These are phyloP conservation scores for Drosophila mercatorum DNA, from an alignment of 2,888 invertebrate genomes.

Conservation along the genomic window DNA sequence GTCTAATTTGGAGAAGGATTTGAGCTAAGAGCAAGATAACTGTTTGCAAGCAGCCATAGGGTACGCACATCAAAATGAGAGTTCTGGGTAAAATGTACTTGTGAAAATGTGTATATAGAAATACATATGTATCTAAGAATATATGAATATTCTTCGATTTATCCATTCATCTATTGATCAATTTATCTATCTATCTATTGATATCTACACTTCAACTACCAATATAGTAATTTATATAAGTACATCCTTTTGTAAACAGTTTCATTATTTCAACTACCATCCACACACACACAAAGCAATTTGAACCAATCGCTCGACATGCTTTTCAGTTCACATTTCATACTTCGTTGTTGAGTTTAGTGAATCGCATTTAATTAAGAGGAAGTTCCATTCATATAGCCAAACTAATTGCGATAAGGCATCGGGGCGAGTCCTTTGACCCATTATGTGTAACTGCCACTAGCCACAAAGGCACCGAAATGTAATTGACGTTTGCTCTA, in stretches of 20 bases:
- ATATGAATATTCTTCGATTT: too few species aligned
- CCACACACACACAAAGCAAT: background rate
- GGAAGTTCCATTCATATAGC: conserved; percentile 4
- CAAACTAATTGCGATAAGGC: conserved; percentile 30
- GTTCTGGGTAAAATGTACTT: background rate
- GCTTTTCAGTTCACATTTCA: background rate
- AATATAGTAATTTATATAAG: background rate
- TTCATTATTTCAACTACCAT: background rate
- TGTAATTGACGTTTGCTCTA: conserved; percentile 60
- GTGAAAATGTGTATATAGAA: background rate
- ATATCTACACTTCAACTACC: background rate
- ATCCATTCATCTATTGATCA: background rate
- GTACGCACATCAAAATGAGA: background rate
- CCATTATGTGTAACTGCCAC: conserved; percentile 24
- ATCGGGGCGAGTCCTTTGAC: conserved; percentile 27
- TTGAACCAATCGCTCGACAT: background rate
- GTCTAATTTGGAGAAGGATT: background rate
- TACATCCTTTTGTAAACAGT: background rate
- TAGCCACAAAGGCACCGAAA: conserved; percentile 37
- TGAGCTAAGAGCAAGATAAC: background rate
- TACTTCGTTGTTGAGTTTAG: conserved; percentile 1
- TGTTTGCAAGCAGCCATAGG: background rate
- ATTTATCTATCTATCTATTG: background rate
- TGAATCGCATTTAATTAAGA: conserved; percentile 17
- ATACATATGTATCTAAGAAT: background rate